phyloP scores from a whole-genome alignment of 2,888 invertebrate species.

The Luperina testacea region DNA sequence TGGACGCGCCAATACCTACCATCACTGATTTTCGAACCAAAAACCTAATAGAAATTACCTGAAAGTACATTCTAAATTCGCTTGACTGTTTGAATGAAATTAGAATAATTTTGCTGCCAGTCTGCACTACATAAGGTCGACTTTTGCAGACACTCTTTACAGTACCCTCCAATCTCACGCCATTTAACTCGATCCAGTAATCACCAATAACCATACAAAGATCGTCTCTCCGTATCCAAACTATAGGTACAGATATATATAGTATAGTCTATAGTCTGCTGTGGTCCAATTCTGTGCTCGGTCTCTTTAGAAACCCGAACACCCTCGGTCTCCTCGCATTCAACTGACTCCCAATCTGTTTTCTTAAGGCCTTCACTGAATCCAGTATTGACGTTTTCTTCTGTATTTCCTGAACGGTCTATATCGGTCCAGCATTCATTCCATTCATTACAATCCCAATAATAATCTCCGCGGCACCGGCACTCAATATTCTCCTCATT shows the following conservation, averaged over 20 bases:
- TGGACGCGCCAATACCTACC: no score
- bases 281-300: not conserved
- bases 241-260: not conserved
- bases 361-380: not conserved
- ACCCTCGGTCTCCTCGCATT: not conserved
- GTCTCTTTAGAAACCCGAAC: no score
- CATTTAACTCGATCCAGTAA: not conserved
- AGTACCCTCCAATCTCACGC: no score
- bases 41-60: not conserved
- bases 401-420: not conserved
- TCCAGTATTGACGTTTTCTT: not conserved
- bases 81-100: not conserved
- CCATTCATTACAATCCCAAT: slow-evolving; percentile 11
- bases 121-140: not conserved
- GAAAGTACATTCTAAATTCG: not conserved
- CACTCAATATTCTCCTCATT: slow-evolving; percentile 9
- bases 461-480: not conserved
- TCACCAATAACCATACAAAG: not conserved
- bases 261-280: not conserved
- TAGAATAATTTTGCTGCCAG: not conserved
- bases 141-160: not conserved
- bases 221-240: not conserved
- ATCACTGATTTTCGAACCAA: no score
- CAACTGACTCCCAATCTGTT: not conserved
- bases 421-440: not conserved